Conservation (phyloP, 1,140 invertebrate genomes). For the Drosophila paulistorum region DNA sequence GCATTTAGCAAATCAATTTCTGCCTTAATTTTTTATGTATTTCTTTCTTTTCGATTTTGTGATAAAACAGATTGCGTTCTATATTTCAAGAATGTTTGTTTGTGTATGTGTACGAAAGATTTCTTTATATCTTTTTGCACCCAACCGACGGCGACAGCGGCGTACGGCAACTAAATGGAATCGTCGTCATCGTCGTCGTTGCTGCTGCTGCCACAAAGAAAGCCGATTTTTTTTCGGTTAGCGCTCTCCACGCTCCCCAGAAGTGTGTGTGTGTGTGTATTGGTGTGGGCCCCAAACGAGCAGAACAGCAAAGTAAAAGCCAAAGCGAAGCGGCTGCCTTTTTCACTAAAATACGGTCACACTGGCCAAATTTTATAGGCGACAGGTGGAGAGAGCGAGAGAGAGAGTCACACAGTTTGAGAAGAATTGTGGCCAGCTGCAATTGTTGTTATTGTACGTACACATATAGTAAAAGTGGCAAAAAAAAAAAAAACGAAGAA, state of each 20-base stretch:
- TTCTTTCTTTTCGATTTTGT: constrained; percentile 26
- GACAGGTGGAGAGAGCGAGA: constrained; percentile 53
- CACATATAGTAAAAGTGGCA: constrained; percentile 59
- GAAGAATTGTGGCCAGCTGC: constrained; percentile 43
- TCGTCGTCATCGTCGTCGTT: constrained; percentile 22
- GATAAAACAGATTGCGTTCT: constrained; percentile 52
- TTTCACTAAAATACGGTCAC: constrained; percentile 42
- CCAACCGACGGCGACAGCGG: constrained; percentile 76
- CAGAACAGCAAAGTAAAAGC: constrained; percentile 26
- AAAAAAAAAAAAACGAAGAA: constrained; percentile 25
- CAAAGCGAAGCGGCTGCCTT: constrained; percentile 37
- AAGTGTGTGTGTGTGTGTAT: constrained; percentile 29
- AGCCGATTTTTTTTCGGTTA: constrained; percentile 55
- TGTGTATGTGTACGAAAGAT: constrained; percentile 45
- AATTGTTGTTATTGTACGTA: constrained; percentile 48
- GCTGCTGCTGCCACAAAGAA: constrained; percentile 61
- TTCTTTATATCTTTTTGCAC: constrained; percentile 72
- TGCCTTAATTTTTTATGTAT: constrained; percentile 28
- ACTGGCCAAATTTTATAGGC: constrained; percentile 36
- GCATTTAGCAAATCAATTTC: constrained; percentile 46
- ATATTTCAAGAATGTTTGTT: constrained; percentile 23
- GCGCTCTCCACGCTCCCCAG: constrained; percentile 46
- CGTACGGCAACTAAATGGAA: constrained; percentile 75
- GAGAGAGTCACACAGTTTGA: constrained; percentile 26
- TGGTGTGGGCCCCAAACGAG: constrained; percentile 45